phyloP scores from a whole-genome alignment of 2,888 invertebrate species.

The Microctonus hyperodae region DNA sequence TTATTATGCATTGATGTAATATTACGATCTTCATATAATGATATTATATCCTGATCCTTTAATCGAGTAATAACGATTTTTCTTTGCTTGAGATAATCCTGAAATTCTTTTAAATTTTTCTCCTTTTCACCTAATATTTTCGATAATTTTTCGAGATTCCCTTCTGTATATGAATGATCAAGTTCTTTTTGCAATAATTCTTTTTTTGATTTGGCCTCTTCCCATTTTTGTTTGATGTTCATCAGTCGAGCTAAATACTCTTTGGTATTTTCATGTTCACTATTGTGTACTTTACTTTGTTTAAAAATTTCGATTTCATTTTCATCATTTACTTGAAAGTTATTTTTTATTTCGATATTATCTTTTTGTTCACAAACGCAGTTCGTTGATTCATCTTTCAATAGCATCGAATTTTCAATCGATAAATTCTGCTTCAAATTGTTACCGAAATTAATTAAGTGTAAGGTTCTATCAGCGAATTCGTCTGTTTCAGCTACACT shows the following conservation, averaged over 20 bases:
- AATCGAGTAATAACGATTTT: slow-evolving; percentile 56
- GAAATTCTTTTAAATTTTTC: slow-evolving; percentile 53
- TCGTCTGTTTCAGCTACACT: slow-evolving; percentile 35
- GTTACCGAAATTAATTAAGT: slow-evolving; percentile 37
- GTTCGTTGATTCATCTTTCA: background rate
- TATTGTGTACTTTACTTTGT: slow-evolving; percentile 32
- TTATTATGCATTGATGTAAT: slow-evolving; percentile 41
- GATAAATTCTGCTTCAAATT: background rate
- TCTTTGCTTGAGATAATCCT: slow-evolving; percentile 57
- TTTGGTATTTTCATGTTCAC: slow-evolving; percentile 38
- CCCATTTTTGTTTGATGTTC: slow-evolving; percentile 50
- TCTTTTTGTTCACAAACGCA: slow-evolving; percentile 22
- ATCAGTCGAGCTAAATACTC: slow-evolving; percentile 46
- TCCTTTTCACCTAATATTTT: slow-evolving; percentile 51
- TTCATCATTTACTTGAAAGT: background rate
- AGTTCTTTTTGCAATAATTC: slow-evolving; percentile 47
- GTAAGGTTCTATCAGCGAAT: slow-evolving; percentile 39
- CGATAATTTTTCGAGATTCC: slow-evolving; percentile 51
- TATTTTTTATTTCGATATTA: slow-evolving; percentile 18
- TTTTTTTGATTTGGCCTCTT: slow-evolving; percentile 51
- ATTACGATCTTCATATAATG: slow-evolving; percentile 54
- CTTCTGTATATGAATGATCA: slow-evolving; percentile 46
- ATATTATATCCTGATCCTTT: slow-evolving; percentile 56
- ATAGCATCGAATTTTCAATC: no score
- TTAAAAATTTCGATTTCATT: background rate